Percentiles rank a stretch among this genome's conserved stretches.
Conservation (phyloP, 37 sponge, comb jelly and placozoan genomes). For the Chondrilla cf. caribensis region DNA sequence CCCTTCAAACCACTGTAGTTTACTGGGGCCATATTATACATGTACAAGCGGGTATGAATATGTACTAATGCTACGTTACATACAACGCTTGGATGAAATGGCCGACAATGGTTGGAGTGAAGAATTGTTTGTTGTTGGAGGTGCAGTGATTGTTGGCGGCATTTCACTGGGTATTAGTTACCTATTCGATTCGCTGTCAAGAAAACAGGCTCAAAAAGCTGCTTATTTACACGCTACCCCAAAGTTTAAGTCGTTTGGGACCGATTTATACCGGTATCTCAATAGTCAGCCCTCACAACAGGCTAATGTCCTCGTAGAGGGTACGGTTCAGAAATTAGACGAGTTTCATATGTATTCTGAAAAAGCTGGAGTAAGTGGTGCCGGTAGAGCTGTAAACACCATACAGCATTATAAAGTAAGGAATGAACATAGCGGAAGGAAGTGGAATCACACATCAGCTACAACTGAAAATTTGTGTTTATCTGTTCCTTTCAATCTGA, state of each 20-base stretch:
- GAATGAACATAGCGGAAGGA: not conserved
- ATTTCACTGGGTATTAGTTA: conserved; percentile 42
- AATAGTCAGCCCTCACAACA: not conserved
- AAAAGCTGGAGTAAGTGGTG: conserved; percentile 55
- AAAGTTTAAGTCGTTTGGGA: conserved; percentile 26
- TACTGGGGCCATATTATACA: too few species aligned
- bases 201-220: conserved; percentile 18
- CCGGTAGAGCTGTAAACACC: conserved; percentile 60
- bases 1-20: too few species aligned
- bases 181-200: conserved; percentile 28
- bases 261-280: conserved; percentile 33
- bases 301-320: conserved; percentile 55
- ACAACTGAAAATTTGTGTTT: conserved; percentile 42
- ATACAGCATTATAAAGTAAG: not conserved
- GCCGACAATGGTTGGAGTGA: not conserved
- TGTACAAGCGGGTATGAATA: too few species aligned
- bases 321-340: conserved; percentile 34
- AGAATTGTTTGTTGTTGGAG: not conserved
- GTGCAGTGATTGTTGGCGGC: conserved; percentile 29
- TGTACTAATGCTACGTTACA: too few species aligned
- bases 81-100: too few species aligned
- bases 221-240: conserved; percentile 53
- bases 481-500: conserved; percentile 60
- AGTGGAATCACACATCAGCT: conserved; percentile 45
- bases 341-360: conserved; percentile 38